Conservation (phyloP, 2,113 vertebrate genomes). For the Amblyopsis rosae region DNA sequence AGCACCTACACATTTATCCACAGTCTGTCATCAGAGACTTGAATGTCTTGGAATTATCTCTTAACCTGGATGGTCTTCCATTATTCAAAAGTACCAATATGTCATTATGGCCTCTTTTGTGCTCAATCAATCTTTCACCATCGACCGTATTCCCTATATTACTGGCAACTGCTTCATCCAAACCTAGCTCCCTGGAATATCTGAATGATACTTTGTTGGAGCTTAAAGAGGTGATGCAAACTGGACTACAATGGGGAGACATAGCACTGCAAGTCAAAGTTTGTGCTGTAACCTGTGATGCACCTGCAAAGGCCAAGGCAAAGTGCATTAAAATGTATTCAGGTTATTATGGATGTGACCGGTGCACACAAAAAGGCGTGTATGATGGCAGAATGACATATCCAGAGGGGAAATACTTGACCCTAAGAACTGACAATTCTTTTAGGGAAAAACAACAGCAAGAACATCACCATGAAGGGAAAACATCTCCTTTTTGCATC, state of each 20-base stretch:
- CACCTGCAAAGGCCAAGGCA: conserved; percentile 12
- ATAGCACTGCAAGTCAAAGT: background rate
- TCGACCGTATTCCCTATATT: conserved; percentile 5
- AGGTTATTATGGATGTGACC: background rate
- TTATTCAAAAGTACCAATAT: background rate
- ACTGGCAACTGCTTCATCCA: conserved; percentile 3
- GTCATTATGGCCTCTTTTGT: conserved; percentile 4
- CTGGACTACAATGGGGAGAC: background rate
- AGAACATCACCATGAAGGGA: too few species aligned
- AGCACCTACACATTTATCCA: background rate
- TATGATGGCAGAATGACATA: too few species aligned
- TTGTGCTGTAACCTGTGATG: conserved; percentile 17
- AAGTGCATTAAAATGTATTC: background rate
- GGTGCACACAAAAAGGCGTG: background rate
- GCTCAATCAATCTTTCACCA: conserved; percentile 13
- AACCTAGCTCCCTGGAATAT: background rate
- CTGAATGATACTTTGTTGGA: background rate
- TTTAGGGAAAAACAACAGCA: too few species aligned
- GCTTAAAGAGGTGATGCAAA: background rate
- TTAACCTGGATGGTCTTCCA: conserved; percentile 6
- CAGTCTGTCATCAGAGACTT: background rate
- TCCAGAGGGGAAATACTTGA: too few species aligned
- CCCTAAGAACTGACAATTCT: too few species aligned
- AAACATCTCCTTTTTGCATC: too few species aligned
- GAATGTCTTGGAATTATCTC: background rate